Evolutionary conservation across 35 echinoderm and acorn worm genomes (phyloP).

Genomic region (Patiria miniata): DNA sequence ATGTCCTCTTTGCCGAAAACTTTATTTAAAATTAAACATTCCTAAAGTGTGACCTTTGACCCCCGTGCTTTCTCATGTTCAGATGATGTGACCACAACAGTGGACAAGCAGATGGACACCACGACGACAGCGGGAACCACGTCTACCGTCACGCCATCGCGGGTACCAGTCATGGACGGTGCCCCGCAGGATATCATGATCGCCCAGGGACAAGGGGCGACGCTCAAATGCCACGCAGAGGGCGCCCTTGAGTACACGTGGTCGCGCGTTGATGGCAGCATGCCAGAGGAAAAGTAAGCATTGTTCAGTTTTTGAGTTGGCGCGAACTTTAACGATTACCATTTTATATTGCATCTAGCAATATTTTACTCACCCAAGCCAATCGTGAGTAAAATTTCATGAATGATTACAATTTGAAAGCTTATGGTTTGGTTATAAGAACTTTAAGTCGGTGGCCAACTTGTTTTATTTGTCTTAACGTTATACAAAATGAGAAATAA

Average conservation of each 20-base stretch:
- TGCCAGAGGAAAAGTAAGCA: slow-evolving; percentile 73
- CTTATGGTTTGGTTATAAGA: too few species aligned
- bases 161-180: slow-evolving; percentile 20
- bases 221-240: slow-evolving; percentile 65
- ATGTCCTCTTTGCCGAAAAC: too few species aligned
- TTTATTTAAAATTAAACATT: too few species aligned
- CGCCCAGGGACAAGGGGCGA: slow-evolving; percentile 38
- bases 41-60: too few species aligned
- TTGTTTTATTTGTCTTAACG: too few species aligned
- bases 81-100: background rate
- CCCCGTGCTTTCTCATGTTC: too few species aligned
- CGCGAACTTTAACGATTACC: background rate
- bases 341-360: too few species aligned
- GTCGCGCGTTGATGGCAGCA: slow-evolving; percentile 62
- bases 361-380: background rate
- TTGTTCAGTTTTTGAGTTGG: background rate
- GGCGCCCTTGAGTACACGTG: slow-evolving; percentile 79
- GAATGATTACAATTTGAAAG: too few species aligned
- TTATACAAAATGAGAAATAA: too few species aligned
- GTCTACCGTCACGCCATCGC: background rate
- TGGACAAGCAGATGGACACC: background rate
- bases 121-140: background rate
- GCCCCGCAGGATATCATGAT: slow-evolving; percentile 45
- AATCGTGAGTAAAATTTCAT: too few species aligned
- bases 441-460: too few species aligned